Evolutionary conservation across 2,888 invertebrate genomes (phyloP), one percentile per base, ranked within the genome.

Genomic region (Nymphalis c-album): DNA sequence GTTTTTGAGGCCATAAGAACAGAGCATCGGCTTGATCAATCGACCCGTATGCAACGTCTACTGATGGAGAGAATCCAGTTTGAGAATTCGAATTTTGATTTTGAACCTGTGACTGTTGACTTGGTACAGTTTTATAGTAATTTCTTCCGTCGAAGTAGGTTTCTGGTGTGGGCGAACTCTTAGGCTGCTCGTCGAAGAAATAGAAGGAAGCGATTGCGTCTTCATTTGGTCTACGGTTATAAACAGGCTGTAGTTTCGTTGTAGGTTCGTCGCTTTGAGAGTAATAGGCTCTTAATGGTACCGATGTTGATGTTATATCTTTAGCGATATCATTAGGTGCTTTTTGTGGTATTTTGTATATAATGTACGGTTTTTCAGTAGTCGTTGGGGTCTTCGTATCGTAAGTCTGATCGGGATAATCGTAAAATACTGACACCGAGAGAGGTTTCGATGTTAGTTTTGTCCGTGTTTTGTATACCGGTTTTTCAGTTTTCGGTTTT

Each of bases 101-200:
- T 45, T 70, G 76, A 16, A 74, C 79, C 64, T 80, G 83, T n/a
- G 79, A 78, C 70, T 82, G 81, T 64, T 75, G 74, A 67, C 73
- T 74, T 58, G 88, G 87, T 62, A 89, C 86, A 50, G 90, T 87
- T 75, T 90, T 89, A 74, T 91, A 92, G 72, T 89, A 91, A 75
- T 92, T 88, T 68, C 89, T 84, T 50, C 91, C 90, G 71, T 92
- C 91, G 73, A 86, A 92, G 77, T 82, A 92, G 1, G 91, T 85
- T 63, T 93, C 88, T 1, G 94, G 94, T 35, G 93, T 86, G 16
- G 94, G 94, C 26, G 94, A 93, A 13, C 93, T 91, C 75, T 91
- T 90, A 0, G 91, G 89, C 74, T 93, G 91, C 78, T 95, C 95
- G 71, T 95, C 95, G 75, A 95, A 95, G 78, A 95, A 95, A 77